Conservation (phyloP, 2,113 vertebrate genomes). For the Phaethon lepturus region DNA sequence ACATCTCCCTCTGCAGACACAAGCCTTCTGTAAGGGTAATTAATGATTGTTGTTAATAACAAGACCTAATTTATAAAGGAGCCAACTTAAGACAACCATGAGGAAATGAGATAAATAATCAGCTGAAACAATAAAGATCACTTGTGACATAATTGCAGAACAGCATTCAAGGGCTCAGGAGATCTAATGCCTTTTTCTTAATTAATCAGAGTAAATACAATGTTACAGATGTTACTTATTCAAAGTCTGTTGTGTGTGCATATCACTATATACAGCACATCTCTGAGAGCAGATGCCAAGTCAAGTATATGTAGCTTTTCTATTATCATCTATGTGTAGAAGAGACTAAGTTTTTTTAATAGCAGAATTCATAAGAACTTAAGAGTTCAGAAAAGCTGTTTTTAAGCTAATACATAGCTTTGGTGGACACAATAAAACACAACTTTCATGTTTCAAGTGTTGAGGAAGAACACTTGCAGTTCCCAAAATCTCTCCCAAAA, state of each 20-base stretch:
- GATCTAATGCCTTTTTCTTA: not conserved
- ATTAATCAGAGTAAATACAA: conserved; percentile 26
- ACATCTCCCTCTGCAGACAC: not conserved
- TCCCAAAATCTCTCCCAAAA: not conserved
- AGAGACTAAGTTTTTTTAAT: not conserved
- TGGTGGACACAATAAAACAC: not conserved
- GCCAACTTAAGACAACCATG: not conserved
- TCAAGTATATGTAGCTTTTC: not conserved
- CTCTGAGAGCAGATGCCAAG: not conserved
- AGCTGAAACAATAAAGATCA: conserved; percentile 1
- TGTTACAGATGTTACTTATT: conserved; percentile 13
- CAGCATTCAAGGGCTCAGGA: not conserved
- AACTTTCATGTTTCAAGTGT: not conserved
- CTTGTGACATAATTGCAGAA: not conserved
- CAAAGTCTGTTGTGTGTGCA: not conserved
- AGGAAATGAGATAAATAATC: conserved; percentile 32
- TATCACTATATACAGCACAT: not conserved
- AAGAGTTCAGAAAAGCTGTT: not conserved
- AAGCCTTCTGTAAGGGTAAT: not conserved
- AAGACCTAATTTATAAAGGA: conserved; percentile 15
- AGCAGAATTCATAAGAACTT: not conserved
- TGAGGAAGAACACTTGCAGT: not conserved
- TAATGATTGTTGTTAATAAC: not conserved
- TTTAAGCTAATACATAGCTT: not conserved
- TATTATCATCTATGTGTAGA: not conserved